These are phyloP conservation scores for Acanthosepion esculentum DNA, from an alignment of 2,888 invertebrate species.

Conservation along the genomic window DNA sequence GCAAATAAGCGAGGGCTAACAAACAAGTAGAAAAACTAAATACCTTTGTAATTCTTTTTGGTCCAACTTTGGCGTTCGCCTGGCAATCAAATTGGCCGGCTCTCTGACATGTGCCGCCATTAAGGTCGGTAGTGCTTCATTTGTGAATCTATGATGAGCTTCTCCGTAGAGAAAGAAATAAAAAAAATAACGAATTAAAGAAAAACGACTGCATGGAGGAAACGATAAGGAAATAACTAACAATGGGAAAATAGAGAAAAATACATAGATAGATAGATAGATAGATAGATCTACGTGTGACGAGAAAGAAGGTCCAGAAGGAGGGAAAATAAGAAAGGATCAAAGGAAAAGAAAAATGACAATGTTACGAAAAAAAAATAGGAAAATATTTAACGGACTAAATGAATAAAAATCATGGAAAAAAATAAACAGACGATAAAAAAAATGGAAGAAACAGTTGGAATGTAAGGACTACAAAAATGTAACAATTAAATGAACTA, in stretches of 20 bases:
- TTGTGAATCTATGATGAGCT: conserved; percentile 20
- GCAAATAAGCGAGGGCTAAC: background rate
- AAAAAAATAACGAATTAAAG: background rate
- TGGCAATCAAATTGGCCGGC: conserved; percentile 33
- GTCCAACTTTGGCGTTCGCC: background rate
- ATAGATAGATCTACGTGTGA: background rate
- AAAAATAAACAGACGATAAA: too few species aligned
- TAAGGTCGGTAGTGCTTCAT: background rate
- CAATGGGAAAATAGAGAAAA: background rate
- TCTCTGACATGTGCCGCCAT: conserved; percentile 21
- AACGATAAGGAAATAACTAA: background rate
- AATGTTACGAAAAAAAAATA: too few species aligned
- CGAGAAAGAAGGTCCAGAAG: background rate
- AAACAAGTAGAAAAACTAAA: conserved; percentile 24
- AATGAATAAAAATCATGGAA: too few species aligned
- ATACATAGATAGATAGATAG: background rate
- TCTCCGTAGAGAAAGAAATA: background rate
- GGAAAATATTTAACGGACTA: too few species aligned
- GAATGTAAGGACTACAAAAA: too few species aligned
- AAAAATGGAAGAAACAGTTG: too few species aligned
- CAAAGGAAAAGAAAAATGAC: background rate
- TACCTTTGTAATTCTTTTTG: conserved; percentile 4
- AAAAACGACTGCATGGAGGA: background rate
- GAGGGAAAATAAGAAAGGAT: background rate
- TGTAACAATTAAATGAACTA: too few species aligned